These are phyloP conservation scores for Drosophila maculinotata DNA, from an alignment of 2,888 invertebrate species.

Conservation along the genomic window DNA sequence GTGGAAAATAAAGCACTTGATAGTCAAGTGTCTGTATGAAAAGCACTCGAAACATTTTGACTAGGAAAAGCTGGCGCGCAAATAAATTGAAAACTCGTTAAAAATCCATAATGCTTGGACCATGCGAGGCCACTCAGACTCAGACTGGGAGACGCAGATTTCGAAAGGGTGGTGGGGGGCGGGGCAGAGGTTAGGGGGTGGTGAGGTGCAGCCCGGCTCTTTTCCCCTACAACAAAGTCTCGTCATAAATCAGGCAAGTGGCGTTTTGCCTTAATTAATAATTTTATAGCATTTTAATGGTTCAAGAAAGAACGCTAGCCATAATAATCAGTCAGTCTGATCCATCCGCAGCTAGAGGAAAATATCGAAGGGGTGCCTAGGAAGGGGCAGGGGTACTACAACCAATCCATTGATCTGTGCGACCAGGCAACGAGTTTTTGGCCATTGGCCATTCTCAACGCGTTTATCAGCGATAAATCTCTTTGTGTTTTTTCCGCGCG, in stretches of 20 bases:
- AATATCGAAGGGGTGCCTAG: slow-evolving; percentile 12
- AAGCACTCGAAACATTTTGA: slow-evolving; percentile 77
- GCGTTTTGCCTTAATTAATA: slow-evolving; percentile 76
- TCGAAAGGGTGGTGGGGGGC: background rate
- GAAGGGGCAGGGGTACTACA: background rate
- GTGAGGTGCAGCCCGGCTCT: slow-evolving; percentile 33
- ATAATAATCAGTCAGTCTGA: slow-evolving; percentile 64
- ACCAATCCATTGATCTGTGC: slow-evolving; percentile 69
- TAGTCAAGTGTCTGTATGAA: slow-evolving; percentile 80
- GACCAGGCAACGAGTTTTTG: slow-evolving; percentile 42
- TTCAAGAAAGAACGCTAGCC: slow-evolving; percentile 32
- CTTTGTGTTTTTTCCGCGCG: slow-evolving; percentile 78
- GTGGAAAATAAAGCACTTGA: slow-evolving; percentile 71
- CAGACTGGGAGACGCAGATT: slow-evolving; percentile 15
- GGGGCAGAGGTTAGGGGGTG: background rate
- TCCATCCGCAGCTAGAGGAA: slow-evolving; percentile 29
- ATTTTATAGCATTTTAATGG: slow-evolving; percentile 82
- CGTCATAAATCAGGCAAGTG: slow-evolving; percentile 74
- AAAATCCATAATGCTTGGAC: slow-evolving; percentile 84
- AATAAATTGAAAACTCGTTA: slow-evolving; percentile 85
- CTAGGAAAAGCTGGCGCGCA: slow-evolving; percentile 69
- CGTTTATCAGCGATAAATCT: slow-evolving; percentile 82
- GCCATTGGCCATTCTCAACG: slow-evolving; percentile 72
- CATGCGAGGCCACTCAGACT: slow-evolving; percentile 50
- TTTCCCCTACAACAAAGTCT: slow-evolving; percentile 33